These are phyloP conservation scores for Heliconius sara DNA, from an alignment of 2,888 invertebrate species.

Conservation along the genomic window DNA sequence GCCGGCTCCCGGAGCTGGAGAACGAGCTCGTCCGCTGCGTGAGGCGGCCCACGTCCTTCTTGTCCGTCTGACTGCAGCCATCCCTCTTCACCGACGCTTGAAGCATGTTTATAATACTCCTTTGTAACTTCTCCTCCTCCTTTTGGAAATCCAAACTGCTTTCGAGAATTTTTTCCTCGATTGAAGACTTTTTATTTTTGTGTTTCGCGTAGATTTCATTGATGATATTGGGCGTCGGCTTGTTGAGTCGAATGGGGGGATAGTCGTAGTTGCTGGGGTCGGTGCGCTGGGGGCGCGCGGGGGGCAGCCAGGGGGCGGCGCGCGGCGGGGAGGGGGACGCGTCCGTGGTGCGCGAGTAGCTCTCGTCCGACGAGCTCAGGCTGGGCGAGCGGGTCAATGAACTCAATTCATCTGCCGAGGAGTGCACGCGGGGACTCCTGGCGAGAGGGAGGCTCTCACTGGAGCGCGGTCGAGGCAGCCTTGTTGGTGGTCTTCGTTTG, in stretches of 20 bases:
- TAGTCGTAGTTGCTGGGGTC: conserved; percentile 85
- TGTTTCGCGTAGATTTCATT: conserved; percentile 76
- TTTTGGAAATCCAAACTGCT: conserved; percentile 70
- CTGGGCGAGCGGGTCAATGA: conserved; percentile 92
- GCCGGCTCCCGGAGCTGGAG: conserved; percentile 80
- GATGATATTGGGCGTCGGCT: conserved; percentile 68
- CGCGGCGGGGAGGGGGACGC: conserved; percentile 86
- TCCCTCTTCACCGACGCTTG: conserved; percentile 85
- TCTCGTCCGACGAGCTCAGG: conserved; percentile 93
- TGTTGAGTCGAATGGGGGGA: conserved; percentile 82
- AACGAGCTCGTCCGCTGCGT: conserved; percentile 79
- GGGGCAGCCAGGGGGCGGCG: conserved; percentile 81
- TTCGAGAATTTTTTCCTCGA: conserved; percentile 75
- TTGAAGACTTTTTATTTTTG: conserved; percentile 71
- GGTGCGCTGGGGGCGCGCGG: conserved; percentile 69
- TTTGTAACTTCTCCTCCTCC: conserved; percentile 78
- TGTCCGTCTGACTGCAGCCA: conserved; percentile 87
- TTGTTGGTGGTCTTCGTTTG: conserved; percentile 71
- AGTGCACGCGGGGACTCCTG: conserved; percentile 86
- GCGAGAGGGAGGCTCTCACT: conserved; percentile 86
- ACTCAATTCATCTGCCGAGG: conserved; percentile 92
- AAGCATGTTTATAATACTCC: conserved; percentile 80
- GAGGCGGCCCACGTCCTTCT: conserved; percentile 82
- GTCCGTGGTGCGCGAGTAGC: conserved; percentile 91
- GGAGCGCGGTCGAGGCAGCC: conserved; percentile 86